phyloP scores from a whole-genome alignment of 2,113 vertebrate genomes.

The Mirounga angustirostris region DNA sequence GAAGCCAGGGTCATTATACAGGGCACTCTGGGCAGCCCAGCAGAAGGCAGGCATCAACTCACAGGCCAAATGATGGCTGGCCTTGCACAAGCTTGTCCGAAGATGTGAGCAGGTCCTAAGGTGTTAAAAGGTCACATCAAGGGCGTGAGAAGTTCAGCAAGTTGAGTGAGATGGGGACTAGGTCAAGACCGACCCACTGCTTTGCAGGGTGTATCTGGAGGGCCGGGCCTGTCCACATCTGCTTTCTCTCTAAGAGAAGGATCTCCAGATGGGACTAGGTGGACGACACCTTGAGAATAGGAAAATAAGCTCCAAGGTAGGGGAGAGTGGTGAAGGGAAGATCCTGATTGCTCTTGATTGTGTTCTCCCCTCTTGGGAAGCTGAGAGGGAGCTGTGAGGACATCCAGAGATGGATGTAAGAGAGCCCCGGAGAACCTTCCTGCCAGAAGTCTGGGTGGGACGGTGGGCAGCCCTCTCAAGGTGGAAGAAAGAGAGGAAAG shows the following conservation, averaged over 20 bases:
- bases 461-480: background rate
- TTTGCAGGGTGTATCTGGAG: background rate
- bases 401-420: background rate
- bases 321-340: background rate
- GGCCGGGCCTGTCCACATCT: fast-evolving
- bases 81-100: background rate
- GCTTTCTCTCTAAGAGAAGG: background rate
- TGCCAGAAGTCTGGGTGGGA: background rate
- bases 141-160: background rate
- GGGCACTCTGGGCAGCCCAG: background rate
- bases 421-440: too few relatives aligned
- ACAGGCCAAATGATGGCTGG: background rate
- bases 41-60: background rate
- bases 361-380: fast-evolving
- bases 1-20: background rate
- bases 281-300: background rate
- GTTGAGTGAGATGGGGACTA: too few relatives aligned
- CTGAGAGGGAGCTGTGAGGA: fast-evolving
- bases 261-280: background rate
- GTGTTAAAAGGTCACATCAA: background rate
- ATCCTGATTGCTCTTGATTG: fast-evolving
- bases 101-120: background rate
- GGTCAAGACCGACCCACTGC: background rate
- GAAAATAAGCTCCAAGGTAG: background rate
- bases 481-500: background rate